Base-by-base conservation (phyloP, 2,797 vertebrate genomes). In the Enteromius mattozi region DNA sequence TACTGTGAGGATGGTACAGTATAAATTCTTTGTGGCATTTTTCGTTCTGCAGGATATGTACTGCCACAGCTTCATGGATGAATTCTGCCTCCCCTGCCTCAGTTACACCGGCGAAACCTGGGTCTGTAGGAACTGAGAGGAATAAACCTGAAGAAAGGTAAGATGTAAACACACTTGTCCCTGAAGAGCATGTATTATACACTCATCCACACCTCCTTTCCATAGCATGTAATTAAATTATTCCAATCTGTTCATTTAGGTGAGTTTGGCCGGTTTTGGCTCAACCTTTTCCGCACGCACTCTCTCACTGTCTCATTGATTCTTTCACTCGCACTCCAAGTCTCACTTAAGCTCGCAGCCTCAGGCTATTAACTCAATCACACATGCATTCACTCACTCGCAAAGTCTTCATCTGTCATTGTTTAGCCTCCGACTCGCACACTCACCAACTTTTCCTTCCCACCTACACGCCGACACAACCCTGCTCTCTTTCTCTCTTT, bases 111-210 rank as follows among this genome's bases (percentile, higher is more conserved):
- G 76, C 88, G 16, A 81, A 90, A 72, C 68, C 86, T 27, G 0
- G 85, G 33, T 85, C 90, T 24, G 79, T 83, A 61, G 86, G 85
- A 54, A 70, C 83, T 61, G 90, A 94, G 2, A 92, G 78, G 66
- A 95, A 96, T 86, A 95, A 90, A 87, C 88, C 93, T 4, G 89
- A 91, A 3, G 96, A 97, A 84, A 96, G 96, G 97, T 99, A 78
- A 69, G 42, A 69, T 63, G 6, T 79, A 80, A 49, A 74, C 45
- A 24, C 59, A 49, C 40, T 47, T 19, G 3, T 59, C 47, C 21
- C 56, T n/a, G 30, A 45, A 45, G 30, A 35, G n/a, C 51, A 47
- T 63, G 27, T 24, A 27, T 56, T 70, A 42, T 47, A 40, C 19
- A 3, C 47, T n/a, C 65, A 70, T 78, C 63, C 71, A 75, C 70